Evolutionary conservation across 2,888 invertebrate genomes (phyloP).

Genomic region (Heliconius ismenius): DNA sequence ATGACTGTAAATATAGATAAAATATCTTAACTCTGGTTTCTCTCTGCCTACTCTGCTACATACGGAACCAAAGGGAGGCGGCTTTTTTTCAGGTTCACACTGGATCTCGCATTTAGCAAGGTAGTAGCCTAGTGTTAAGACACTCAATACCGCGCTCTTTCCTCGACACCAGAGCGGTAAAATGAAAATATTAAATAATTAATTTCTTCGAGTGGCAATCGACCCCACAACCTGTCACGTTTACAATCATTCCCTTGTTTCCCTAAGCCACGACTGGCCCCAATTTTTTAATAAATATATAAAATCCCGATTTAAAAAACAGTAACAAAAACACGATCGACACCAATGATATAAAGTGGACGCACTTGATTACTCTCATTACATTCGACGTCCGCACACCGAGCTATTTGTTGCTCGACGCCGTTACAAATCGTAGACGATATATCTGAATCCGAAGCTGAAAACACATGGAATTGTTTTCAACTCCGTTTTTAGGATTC

Average conservation of each 20-base stretch:
- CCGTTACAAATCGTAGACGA: constrained; percentile 1
- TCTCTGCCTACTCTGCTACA: neutral
- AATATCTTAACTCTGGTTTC: neutral
- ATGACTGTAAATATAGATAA: no score
- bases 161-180: no score
- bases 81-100: neutral
- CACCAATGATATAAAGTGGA: neutral
- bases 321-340: neutral
- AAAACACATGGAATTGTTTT: neutral
- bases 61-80: neutral
- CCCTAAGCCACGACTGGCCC: no score
- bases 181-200: no score
- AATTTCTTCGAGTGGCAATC: no score
- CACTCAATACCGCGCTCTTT: no score
- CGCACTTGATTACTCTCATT: constrained; percentile 13
- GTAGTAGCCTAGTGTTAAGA: neutral
- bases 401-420: neutral
- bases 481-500: neutral
- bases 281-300: no score
- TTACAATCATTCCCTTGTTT: no score
- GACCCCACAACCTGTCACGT: no score
- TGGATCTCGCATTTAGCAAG: neutral
- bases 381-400: constrained; percentile 8
- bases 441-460: neutral
- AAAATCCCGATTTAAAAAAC: neutral